Base-by-base conservation (phyloP, 2,888 invertebrate species). In the Megaustenia siamemsis region DNA sequence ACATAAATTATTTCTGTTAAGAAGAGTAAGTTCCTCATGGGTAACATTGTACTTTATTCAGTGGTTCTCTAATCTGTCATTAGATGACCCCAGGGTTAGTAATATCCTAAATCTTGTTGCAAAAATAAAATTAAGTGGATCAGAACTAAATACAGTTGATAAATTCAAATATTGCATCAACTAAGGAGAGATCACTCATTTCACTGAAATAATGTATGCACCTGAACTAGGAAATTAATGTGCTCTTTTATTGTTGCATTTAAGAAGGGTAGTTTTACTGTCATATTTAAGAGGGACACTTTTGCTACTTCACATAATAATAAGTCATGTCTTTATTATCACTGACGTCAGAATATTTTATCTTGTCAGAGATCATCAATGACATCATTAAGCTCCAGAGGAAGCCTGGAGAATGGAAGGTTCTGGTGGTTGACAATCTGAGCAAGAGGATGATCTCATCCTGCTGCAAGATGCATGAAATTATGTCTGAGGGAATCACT, bases 401-500 rank as follows among this genome's bases (percentile, higher is more conserved):
- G 92, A 97, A 97, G 92, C 96, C 96, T 86, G 96, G 95, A 6
- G 96, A 93, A 81, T 99, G 99, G 99, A 96, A 99, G 88, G 98
- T 99, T 56, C 95, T 99, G 82, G 97, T 99, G 68, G 99, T 99
- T 83, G 99, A 99, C 94, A 97, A 99, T 93, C 95, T 99, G 97
- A 89, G 97, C 68, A 99, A 99, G 98, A 95, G 99, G 87, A 99
- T 99, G 98, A 97, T 99, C 18, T 99, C 99, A 0, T 98, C 99
- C 2, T 99, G 99, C 94, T 98, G 98, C 95, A 99, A 99, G 95
- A 99, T 99, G 99, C 98, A 98, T 93, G 98, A 99, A 93, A 98
- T 99, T 90, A 98, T 98, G 89, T 98, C 98, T 53, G 98, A 99
- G 95, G 99, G 99, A 89, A 98, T 99, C 82, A 99, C 99, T 87